phyloP scores from a whole-genome alignment of 2,113 vertebrate genomes.

The Scytalopus superciliaris region DNA sequence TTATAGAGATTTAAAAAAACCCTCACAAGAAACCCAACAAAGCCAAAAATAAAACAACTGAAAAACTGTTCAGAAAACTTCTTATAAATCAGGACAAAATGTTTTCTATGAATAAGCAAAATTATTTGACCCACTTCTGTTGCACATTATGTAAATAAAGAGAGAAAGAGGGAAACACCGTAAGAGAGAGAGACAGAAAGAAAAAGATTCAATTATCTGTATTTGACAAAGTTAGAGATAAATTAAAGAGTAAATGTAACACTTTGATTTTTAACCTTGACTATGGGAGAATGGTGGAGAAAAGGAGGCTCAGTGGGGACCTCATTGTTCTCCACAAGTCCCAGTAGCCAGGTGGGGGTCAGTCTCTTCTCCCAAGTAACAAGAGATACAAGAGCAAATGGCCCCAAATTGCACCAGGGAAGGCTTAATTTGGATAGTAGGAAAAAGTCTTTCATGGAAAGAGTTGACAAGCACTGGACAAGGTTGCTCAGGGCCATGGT shows the following conservation, averaged over 20 bases:
- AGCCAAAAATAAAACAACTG: neutral
- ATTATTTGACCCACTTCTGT: neutral
- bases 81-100: neutral
- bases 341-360: fast-evolving
- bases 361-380: neutral
- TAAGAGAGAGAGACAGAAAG: neutral
- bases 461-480: neutral
- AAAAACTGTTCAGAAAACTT: neutral
- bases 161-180: neutral
- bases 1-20: neutral
- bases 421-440: neutral
- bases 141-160: neutral
- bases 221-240: neutral
- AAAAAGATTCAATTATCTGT: neutral
- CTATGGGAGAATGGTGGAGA: neutral
- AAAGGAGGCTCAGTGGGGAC: neutral
- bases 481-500: neutral
- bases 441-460: neutral
- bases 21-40: neutral
- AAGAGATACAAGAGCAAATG: fast-evolving
- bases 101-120: neutral
- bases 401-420: fast-evolving
- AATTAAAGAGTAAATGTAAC: neutral
- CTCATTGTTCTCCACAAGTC: fast-evolving
- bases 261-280: neutral